Evolutionary conservation across 2,888 invertebrate genomes (phyloP).

Genomic region (Eupithecia inturbata): DNA sequence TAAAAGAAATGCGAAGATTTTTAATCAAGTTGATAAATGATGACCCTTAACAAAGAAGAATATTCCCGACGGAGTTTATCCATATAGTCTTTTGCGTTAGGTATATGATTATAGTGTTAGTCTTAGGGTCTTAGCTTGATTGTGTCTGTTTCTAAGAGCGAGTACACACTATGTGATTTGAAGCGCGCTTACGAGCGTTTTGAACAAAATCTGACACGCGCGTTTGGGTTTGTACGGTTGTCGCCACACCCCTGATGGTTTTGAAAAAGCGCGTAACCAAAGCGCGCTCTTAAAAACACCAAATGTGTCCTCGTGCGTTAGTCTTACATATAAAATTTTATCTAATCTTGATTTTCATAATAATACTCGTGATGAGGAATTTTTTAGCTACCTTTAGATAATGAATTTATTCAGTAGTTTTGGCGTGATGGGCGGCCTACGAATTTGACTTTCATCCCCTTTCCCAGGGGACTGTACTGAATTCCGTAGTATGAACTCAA

Average conservation of each 20-base stretch:
- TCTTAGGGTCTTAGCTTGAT: background rate
- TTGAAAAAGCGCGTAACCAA: background rate
- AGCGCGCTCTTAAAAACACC: background rate
- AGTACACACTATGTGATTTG: background rate
- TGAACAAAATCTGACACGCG: background rate
- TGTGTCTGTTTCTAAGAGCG: background rate
- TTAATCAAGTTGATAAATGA: slow-evolving; percentile 23
- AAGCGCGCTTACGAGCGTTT: too few relatives aligned
- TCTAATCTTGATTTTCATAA: background rate
- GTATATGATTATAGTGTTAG: background rate
- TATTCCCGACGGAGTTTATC: slow-evolving; percentile 1
- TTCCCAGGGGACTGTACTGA: too few relatives aligned
- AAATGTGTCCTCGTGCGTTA: too few relatives aligned
- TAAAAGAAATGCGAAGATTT: slow-evolving; percentile 12
- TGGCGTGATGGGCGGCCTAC: too few relatives aligned
- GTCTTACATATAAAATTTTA: background rate
- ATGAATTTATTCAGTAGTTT: too few relatives aligned
- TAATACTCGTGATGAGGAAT: background rate
- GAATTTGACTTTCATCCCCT: too few relatives aligned
- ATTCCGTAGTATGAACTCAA: too few relatives aligned
- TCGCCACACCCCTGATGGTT: too few relatives aligned
- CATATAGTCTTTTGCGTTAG: slow-evolving; percentile 3
- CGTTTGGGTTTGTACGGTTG: too few relatives aligned
- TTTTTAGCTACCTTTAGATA: too few relatives aligned
- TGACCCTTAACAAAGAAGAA: slow-evolving; percentile 6